Percentiles rank a stretch among this genome's conserved stretches.
phyloP scores from a whole-genome alignment of 2,888 invertebrate genomes.

The Carabus problematicus region DNA sequence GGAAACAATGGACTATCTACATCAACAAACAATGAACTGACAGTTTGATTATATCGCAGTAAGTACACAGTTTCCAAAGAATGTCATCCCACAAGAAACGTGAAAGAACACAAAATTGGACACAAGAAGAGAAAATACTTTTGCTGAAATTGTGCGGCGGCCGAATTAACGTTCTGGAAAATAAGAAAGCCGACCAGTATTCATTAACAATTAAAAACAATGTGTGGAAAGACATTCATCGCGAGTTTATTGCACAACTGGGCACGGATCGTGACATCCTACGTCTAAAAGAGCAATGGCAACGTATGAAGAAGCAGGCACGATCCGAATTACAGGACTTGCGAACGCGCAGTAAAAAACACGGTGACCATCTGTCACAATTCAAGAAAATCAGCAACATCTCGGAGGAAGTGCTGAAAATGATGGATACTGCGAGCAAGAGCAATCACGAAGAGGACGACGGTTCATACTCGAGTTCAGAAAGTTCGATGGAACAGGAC shows the following conservation, averaged over 20 bases:
- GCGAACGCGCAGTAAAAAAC: slow-evolving; percentile 56
- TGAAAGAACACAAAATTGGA: slow-evolving; percentile 64
- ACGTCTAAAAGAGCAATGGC: slow-evolving; percentile 63
- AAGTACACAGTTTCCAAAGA: background rate
- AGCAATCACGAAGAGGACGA: slow-evolving; percentile 43
- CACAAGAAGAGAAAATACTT: slow-evolving; percentile 62
- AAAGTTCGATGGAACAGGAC: slow-evolving; percentile 27
- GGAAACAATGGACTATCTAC: background rate
- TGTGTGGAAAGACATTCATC: slow-evolving; percentile 63
- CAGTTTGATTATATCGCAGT: background rate
- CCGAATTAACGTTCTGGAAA: slow-evolving; percentile 62
- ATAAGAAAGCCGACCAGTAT: slow-evolving; percentile 62
- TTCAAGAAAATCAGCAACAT: slow-evolving; percentile 59
- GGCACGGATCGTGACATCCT: slow-evolving; percentile 63
- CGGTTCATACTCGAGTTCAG: slow-evolving; percentile 24
- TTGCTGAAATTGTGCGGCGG: slow-evolving; percentile 60
- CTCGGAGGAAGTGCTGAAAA: slow-evolving; percentile 60
- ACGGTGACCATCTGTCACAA: slow-evolving; percentile 58
- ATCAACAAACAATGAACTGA: background rate
- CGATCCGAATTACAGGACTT: slow-evolving; percentile 59
- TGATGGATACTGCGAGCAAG: slow-evolving; percentile 58
- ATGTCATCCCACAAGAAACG: slow-evolving; percentile 56
- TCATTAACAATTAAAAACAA: slow-evolving; percentile 61
- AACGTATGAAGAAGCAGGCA: slow-evolving; percentile 62
- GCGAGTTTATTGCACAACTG: slow-evolving; percentile 60